Conservation (phyloP, 2,888 invertebrate genomes). For the Norana najaformis region DNA sequence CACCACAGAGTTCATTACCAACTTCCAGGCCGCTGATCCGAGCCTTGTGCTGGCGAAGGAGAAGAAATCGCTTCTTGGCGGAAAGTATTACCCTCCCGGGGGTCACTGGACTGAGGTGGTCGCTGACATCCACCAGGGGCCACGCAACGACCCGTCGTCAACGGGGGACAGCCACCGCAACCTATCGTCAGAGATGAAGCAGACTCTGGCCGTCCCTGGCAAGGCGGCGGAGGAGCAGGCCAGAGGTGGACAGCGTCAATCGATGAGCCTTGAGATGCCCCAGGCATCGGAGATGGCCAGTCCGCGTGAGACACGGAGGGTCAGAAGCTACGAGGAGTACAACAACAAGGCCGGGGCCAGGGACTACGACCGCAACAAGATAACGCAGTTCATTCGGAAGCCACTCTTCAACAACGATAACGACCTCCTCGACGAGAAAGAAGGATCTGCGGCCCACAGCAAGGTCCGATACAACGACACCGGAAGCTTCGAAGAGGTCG, state of each 20-base stretch:
- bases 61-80: background rate
- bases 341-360: background rate
- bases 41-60: background rate
- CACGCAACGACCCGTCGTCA: background rate
- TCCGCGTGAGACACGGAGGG: constrained; percentile 43
- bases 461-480: constrained; percentile 59
- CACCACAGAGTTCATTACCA: background rate
- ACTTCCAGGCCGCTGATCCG: background rate
- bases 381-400: constrained; percentile 56
- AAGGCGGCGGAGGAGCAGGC: background rate
- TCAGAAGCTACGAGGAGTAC: constrained; percentile 54
- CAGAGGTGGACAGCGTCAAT: constrained; percentile 28
- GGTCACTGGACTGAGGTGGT: constrained; percentile 15
- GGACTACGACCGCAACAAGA: constrained; percentile 56
- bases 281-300: background rate
- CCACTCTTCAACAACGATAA: constrained; percentile 55
- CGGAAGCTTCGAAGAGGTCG: constrained; percentile 65
- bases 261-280: constrained; percentile 47
- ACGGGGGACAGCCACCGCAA: background rate
- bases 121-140: background rate
- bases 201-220: background rate
- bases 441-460: constrained; percentile 34
- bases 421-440: constrained; percentile 45
- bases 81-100: background rate
- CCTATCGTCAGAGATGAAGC: background rate